phyloP scores from a whole-genome alignment of 2,113 vertebrate species.

The Rhinoptilus africanus region DNA sequence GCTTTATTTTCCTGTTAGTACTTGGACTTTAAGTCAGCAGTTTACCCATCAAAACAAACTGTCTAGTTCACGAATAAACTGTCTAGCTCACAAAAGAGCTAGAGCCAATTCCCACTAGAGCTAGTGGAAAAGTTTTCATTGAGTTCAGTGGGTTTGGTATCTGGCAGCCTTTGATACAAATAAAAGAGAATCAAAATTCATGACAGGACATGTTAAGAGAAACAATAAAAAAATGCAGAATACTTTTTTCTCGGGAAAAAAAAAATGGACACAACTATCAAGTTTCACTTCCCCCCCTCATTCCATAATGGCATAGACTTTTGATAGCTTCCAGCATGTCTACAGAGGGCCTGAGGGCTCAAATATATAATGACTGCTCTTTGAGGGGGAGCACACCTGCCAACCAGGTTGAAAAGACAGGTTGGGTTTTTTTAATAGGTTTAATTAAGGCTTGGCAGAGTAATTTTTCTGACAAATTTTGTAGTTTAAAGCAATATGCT shows the following conservation, averaged over 20 bases:
- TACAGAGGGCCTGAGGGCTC: background rate
- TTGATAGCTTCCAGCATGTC: background rate
- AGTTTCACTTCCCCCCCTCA: background rate
- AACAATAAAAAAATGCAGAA: background rate
- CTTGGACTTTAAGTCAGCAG: conserved; percentile 19
- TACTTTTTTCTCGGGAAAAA: background rate
- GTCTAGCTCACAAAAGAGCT: conserved; percentile 24
- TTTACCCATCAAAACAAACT: conserved; percentile 51
- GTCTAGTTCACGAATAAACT: conserved; percentile 42
- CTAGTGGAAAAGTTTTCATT: conserved; percentile 39
- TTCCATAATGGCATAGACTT: background rate
- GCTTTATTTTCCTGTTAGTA: conserved; percentile 8
- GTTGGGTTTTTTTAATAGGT: background rate
- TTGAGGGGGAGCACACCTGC: background rate
- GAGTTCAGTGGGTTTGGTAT: background rate
- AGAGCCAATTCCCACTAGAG: conserved; percentile 40
- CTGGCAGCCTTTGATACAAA: background rate
- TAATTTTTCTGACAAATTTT: background rate
- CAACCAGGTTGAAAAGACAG: background rate
- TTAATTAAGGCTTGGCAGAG: background rate
- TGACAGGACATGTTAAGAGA: background rate
- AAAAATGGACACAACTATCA: background rate
- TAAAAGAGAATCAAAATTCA: background rate
- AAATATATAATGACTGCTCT: background rate
- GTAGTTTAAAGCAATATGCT: background rate